Evolutionary conservation across 53 echinoderm and acorn worm genomes (phyloP).

Genomic region (Paracentrotus lividus): DNA sequence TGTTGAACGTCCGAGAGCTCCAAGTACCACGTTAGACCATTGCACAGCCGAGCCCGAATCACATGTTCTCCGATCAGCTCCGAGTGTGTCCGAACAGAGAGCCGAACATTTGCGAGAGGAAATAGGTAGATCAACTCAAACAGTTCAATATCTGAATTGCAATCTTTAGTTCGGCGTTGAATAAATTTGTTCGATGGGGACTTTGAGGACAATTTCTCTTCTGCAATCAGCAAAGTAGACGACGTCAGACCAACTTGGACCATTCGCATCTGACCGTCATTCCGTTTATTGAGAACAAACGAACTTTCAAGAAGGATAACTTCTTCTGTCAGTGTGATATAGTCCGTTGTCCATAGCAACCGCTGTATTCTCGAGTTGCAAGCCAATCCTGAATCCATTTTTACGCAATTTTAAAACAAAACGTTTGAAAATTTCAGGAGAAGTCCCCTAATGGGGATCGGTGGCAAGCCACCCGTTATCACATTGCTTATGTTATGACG

Average conservation of each 20-base stretch:
- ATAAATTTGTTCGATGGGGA: not conserved
- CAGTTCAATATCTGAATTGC: slow-evolving; percentile 78
- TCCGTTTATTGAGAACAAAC: slow-evolving; percentile 79
- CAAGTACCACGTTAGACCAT: slow-evolving; percentile 78
- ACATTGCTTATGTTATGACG: not conserved
- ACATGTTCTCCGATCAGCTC: slow-evolving; percentile 79
- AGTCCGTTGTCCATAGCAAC: slow-evolving; percentile 84
- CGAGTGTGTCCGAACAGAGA: slow-evolving; percentile 82
- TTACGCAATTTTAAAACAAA: not conserved
- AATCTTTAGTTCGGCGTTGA: slow-evolving; percentile 33
- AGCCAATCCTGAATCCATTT: slow-evolving; percentile 53
- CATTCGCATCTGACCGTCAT: slow-evolving; percentile 73
- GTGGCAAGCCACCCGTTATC: not conserved
- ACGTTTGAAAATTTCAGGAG: not conserved
- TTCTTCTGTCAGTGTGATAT: slow-evolving; percentile 75
- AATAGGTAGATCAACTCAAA: slow-evolving; percentile 82
- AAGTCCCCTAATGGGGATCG: not conserved
- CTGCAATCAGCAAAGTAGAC: slow-evolving; percentile 77
- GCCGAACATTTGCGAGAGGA: slow-evolving; percentile 79
- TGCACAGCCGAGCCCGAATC: slow-evolving; percentile 81
- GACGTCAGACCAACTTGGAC: slow-evolving; percentile 87
- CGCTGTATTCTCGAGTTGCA: slow-evolving; percentile 77
- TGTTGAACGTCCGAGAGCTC: slow-evolving; percentile 79
- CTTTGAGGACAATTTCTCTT: slow-evolving; percentile 69
- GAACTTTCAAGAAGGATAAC: slow-evolving; percentile 84